These are phyloP conservation scores for Cataglyphis hispanica DNA, from an alignment of 1,140 invertebrate species.

Conservation along the genomic window DNA sequence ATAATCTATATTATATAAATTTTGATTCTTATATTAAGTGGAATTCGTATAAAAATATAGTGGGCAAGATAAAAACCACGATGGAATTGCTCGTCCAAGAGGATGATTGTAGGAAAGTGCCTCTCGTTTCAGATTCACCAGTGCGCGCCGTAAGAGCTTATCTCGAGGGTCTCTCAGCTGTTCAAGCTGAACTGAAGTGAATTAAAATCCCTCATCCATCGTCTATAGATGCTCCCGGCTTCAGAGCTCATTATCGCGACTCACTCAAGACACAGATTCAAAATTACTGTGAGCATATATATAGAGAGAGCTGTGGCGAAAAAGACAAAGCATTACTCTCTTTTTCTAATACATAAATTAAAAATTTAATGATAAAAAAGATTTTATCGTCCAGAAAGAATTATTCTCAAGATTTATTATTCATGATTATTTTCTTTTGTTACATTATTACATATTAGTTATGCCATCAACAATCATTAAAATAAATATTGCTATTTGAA, in stretches of 20 bases:
- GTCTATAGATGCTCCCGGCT: constrained; percentile 75
- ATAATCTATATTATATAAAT: not conserved
- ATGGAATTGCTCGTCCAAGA: constrained; percentile 44
- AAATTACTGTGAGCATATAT: not conserved
- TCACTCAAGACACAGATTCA: not conserved
- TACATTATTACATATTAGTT: no score
- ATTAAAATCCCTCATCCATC: constrained; percentile 77
- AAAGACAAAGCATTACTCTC: not conserved
- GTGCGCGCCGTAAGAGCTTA: constrained; percentile 66
- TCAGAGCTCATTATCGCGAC: constrained; percentile 16
- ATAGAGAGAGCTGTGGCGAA: not conserved
- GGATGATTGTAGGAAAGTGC: constrained; percentile 66
- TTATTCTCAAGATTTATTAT: no score
- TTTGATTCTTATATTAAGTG: not conserved
- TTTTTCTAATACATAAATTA: no score
- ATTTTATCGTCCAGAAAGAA: no score
- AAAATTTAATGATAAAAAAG: no score
- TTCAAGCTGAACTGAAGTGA: constrained; percentile 72
- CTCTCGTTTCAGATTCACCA: constrained; percentile 74
- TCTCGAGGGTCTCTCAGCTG: constrained; percentile 59
- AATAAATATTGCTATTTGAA: not conserved
- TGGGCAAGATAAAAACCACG: constrained; percentile 49
- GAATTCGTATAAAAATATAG: constrained; percentile 35
- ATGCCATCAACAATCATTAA: not conserved
- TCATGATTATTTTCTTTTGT: no score